Conservation (phyloP, 2,888 invertebrate genomes). For the Entomobrya proxima region DNA sequence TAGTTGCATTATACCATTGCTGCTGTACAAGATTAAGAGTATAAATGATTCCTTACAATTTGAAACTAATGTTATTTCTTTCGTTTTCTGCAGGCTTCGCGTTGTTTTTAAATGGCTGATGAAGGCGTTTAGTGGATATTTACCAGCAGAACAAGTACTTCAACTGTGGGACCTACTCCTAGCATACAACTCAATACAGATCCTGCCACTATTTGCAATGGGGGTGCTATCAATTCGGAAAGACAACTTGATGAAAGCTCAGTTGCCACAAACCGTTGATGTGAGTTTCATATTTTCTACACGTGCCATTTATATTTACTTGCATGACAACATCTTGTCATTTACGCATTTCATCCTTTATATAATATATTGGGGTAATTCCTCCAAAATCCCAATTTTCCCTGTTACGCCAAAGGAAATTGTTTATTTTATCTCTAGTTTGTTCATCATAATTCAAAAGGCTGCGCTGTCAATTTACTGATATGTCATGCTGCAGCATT, state of each 20-base stretch:
- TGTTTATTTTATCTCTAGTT: no score
- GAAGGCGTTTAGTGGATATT: constrained; percentile 95
- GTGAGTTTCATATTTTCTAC: constrained; percentile 76
- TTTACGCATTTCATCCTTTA: no score
- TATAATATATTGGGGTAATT: no score
- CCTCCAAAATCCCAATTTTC: no score
- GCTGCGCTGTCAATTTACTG: neutral
- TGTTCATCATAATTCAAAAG: neutral
- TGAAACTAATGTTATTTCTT: no score
- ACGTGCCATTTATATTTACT: neutral
- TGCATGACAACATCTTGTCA: constrained; percentile 16
- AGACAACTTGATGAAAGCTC: constrained; percentile 85
- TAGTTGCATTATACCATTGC: no score
- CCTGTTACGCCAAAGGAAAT: no score
- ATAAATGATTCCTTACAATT: no score
- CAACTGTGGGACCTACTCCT: constrained; percentile 94
- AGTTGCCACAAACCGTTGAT: constrained; percentile 86
- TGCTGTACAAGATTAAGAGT: no score
- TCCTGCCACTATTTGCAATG: constrained; percentile 90
- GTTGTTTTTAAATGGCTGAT: constrained; percentile 98
- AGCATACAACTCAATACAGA: constrained; percentile 94
- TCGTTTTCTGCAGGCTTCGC: constrained; percentile 82
- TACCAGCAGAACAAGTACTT: constrained; percentile 93
- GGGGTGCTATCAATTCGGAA: constrained; percentile 90
- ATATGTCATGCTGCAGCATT: neutral